Evolutionary conservation across 1,140 invertebrate genomes (phyloP), one percentile per base, ranked within the genome.

Genomic region (Arctopsyche grandis): DNA sequence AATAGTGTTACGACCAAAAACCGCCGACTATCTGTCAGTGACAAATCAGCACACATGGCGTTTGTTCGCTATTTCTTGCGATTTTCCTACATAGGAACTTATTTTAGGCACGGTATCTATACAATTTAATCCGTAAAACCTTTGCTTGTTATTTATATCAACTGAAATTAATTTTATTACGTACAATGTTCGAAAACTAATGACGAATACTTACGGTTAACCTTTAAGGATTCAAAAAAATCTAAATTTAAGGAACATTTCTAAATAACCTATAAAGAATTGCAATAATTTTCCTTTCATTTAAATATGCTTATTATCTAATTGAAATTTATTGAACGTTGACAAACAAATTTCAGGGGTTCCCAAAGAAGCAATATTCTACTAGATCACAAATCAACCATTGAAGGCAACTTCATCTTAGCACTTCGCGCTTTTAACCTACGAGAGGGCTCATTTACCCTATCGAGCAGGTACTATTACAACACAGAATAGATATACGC

Each of bases 21-120:
- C 24, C 21, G 60, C 3, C 24, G 29, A 14, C 29, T 69, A 26
- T 10, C 19, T 56, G 52, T 56, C 52, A 21, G 14, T 21, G 52
- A 16, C 60, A 26, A 52, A 26, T 19, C 12, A 19, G 1, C 19
- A 5, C 44, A 38, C 38, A 71, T 71, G 69, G 38, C 69, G 21
- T 22, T 48, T 14, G 69, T 26, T 21, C 74, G 73, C 69, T 82
- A 82, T 63, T 80, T 81, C 21, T 38, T 82, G 16, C 70, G 58
- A 76, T 84, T 86, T 75, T 86, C 85, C 5, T 87, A 87, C 76
- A 84, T 87, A 69, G 86, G 86, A 73, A 85, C 83, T 0, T 58
- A 79, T 10, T 87, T 86, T 81, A 88, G 87, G 83, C 84, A 79
- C 60, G 9, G 10, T 70, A 70, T 38, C 9, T 12, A 5, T 26